These are phyloP conservation scores for Catocala sponsa DNA, from an alignment of 2,888 invertebrate genomes.

Conservation along the genomic window DNA sequence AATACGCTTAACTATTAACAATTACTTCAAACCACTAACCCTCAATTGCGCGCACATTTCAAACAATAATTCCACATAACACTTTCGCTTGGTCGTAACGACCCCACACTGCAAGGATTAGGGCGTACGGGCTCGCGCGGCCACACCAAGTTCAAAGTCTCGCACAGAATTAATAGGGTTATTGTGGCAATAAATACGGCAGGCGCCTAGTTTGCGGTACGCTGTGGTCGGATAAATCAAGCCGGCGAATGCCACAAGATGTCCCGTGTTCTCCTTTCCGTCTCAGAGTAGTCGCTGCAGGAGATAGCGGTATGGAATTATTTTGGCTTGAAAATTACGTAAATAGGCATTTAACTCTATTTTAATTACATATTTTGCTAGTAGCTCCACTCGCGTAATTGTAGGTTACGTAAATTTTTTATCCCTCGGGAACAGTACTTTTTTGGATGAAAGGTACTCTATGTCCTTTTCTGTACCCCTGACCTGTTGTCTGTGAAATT, in stretches of 20 bases:
- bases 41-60: conserved; percentile 52
- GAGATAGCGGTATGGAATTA: conserved; percentile 16
- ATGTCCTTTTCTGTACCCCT: too few species aligned
- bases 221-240: conserved; percentile 84
- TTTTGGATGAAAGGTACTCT: too few species aligned
- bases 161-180: conserved; percentile 85
- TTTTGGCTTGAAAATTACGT: conserved; percentile 1
- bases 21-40: conserved; percentile 47
- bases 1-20: conserved; percentile 23
- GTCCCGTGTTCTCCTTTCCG: conserved; percentile 64
- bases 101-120: conserved; percentile 60
- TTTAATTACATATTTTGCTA: too few species aligned
- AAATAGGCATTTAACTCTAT: too few species aligned
- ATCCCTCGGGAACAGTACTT: too few species aligned
- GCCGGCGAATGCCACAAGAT: conserved; percentile 76
- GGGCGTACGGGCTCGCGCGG: conserved; percentile 44
- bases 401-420: too few species aligned
- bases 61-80: conserved; percentile 54
- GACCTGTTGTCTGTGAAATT: too few species aligned
- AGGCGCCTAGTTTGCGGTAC: conserved; percentile 81
- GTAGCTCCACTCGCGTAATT: too few species aligned
- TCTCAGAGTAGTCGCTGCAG: conserved; percentile 34
- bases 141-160: conserved; percentile 72
- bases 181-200: conserved; percentile 85
- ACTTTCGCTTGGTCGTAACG: conserved; percentile 60